Evolutionary conservation across 2,113 vertebrate species (phyloP), one percentile per base, ranked within the genome.

Genomic region (Hippocampus mohnikei): DNA sequence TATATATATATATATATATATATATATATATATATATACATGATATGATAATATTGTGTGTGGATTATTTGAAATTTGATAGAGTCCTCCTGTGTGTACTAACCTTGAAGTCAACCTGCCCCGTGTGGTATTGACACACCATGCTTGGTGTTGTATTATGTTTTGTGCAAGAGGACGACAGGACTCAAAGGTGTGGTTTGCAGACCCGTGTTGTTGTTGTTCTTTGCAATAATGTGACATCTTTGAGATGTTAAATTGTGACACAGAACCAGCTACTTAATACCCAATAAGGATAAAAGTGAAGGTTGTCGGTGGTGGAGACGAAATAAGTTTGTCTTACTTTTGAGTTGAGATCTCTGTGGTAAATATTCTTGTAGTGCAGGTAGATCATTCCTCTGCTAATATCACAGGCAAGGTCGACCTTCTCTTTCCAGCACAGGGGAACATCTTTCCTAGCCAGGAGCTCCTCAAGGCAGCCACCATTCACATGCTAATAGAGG

Each of bases 281-380:
- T n/a, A 5, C 8, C 55, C 55, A 12, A 12, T 46, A 3, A 37
- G 29, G 7, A 20, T 16, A 40, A 12, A n/a, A 55, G 41, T 33
- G 15, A 12, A 23, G 10, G 21, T 27, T 44, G 1, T 50, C 16
- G 25, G 61, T 12, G 12, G 21, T 63, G n/a, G 0, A 42, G 10
- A n/a, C 12, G 42, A 7, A 63, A 12, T 3, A 21, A 52, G 42
- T 37, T 29, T 25, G 6, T 46, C 52, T 68, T 82, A 94, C 95
- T 92, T 95, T 96, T 44, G 95, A 95, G 87, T 95, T 96, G 70
- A 95, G 94, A 87, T 95, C 95, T 72, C 95, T 88, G 87, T 96
- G 95, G 84, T 95, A 95, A 85, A 96, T 95, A 87, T 95, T 95
- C 83, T 95, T 95, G 79, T 93, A 94, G 81, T 95, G 95, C 63